Conservation (phyloP, 2,888 invertebrate genomes). For the Idaea straminata region DNA sequence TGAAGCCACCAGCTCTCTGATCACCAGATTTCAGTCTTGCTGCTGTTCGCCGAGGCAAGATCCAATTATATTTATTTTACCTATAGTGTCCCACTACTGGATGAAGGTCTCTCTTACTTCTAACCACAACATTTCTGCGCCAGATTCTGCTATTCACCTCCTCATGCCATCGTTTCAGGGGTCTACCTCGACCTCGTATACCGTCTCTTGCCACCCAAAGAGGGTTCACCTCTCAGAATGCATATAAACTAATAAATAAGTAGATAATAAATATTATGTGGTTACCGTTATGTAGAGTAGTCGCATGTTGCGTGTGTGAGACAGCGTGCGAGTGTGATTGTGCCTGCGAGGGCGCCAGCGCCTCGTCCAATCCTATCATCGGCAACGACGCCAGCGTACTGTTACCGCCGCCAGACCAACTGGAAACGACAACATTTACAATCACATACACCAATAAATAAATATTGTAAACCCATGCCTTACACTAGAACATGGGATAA, state of each 20-base stretch:
- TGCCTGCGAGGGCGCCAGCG: conserved; percentile 39
- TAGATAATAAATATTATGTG: neutral
- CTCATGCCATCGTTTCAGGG: no score
- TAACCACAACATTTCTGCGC: no score
- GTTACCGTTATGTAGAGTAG: conserved; percentile 26
- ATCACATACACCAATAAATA: neutral
- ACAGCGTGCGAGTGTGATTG: conserved; percentile 27
- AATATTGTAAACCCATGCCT: neutral
- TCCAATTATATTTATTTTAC: no score
- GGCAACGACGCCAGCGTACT: conserved; percentile 87
- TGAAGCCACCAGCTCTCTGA: no score
- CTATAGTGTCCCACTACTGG: no score
- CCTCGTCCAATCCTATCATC: conserved; percentile 86
- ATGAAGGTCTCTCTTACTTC: no score
- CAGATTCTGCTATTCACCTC: no score
- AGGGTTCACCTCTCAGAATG: no score
- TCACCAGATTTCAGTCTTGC: no score
- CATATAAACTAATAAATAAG: conserved; percentile 1
- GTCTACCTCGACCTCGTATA: no score
- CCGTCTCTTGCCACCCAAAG: neutral
- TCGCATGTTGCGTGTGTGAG: conserved; percentile 19
- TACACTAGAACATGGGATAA: no score
- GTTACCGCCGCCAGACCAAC: conserved; percentile 83
- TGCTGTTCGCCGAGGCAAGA: no score
- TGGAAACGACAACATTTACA: conserved; percentile 34